phyloP scores from a whole-genome alignment of 2,797 vertebrate species.

The Sebastes itinus region DNA sequence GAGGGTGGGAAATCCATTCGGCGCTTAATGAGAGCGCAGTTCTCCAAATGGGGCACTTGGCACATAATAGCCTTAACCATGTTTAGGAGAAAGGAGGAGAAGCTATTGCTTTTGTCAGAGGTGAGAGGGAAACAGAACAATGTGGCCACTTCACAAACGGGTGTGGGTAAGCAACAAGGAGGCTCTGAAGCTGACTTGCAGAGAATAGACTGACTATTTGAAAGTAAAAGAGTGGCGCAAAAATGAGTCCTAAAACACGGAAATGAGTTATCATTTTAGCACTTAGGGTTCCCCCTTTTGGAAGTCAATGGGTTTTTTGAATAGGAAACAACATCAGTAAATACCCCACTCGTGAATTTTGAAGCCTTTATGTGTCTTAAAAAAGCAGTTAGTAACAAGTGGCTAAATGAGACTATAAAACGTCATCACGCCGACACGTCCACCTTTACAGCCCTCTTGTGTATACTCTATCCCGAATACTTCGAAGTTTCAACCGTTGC shows the following conservation, averaged over 20 bases:
- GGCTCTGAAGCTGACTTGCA: constrained; percentile 14
- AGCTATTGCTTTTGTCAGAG: constrained; percentile 53
- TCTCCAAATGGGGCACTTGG: constrained; percentile 53
- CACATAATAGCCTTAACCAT: constrained; percentile 58
- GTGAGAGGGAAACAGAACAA: constrained; percentile 36
- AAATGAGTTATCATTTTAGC: too few species aligned
- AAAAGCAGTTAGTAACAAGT: neutral
- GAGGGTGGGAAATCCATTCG: constrained; percentile 38
- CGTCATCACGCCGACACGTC: neutral
- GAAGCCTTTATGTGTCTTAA: too few species aligned
- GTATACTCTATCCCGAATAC: too few species aligned
- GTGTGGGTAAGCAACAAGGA: constrained; percentile 37
- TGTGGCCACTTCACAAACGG: constrained; percentile 46
- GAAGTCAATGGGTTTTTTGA: too few species aligned
- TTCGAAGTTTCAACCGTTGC: too few species aligned
- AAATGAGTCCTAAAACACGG: too few species aligned
- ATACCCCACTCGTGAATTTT: too few species aligned
- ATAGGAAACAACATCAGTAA: too few species aligned
- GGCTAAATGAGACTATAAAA: neutral
- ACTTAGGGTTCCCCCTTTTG: too few species aligned
- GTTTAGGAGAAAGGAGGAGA: constrained; percentile 47
- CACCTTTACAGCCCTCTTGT: too few species aligned
- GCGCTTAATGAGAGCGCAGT: constrained; percentile 48
- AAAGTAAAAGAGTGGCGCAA: constrained; percentile 3
- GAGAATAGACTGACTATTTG: constrained; percentile 12